Conservation (phyloP, 1,140 invertebrate genomes). For the Atopsyche davidsoni region DNA sequence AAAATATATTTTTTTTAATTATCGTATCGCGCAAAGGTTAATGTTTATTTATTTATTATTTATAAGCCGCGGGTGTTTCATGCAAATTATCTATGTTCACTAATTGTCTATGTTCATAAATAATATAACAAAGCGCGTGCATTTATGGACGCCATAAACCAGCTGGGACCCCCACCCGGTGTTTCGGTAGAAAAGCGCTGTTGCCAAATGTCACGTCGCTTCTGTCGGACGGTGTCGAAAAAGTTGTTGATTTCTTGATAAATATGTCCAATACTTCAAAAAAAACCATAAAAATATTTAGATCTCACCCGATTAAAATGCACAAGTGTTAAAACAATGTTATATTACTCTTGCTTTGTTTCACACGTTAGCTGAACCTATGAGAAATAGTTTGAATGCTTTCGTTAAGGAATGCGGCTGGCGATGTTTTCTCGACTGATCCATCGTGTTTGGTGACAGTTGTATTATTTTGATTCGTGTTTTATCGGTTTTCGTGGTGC, state of each 20-base stretch:
- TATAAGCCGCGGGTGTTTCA: too few relatives aligned
- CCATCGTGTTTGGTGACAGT: constrained; percentile 11
- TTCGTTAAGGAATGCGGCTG: constrained; percentile 1
- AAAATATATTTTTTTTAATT: too few relatives aligned
- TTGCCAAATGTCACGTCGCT: constrained; percentile 19
- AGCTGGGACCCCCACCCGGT: constrained; percentile 13
- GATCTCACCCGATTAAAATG: background rate
- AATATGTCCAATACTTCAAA: too few relatives aligned
- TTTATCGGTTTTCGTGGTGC: too few relatives aligned
- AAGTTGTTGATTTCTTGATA: constrained; percentile 19
- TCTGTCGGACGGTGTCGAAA: constrained; percentile 7
- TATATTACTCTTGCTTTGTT: too few relatives aligned
- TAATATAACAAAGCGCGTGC: too few relatives aligned
- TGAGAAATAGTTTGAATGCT: background rate
- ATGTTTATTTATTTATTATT: too few relatives aligned
- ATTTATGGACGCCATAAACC: constrained; percentile 19
- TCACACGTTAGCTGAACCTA: too few relatives aligned
- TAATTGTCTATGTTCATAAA: too few relatives aligned
- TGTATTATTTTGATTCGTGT: constrained; percentile 6
- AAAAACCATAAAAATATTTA: too few relatives aligned
- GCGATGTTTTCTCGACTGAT: constrained; percentile 3
- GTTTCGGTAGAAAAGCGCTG: constrained; percentile 11
- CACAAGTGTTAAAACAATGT: background rate
- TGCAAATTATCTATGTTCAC: too few relatives aligned
- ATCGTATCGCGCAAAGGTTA: too few relatives aligned